These are phyloP conservation scores for Malurus leucopterus DNA, from an alignment of 2,797 vertebrate genomes.

Conservation along the genomic window DNA sequence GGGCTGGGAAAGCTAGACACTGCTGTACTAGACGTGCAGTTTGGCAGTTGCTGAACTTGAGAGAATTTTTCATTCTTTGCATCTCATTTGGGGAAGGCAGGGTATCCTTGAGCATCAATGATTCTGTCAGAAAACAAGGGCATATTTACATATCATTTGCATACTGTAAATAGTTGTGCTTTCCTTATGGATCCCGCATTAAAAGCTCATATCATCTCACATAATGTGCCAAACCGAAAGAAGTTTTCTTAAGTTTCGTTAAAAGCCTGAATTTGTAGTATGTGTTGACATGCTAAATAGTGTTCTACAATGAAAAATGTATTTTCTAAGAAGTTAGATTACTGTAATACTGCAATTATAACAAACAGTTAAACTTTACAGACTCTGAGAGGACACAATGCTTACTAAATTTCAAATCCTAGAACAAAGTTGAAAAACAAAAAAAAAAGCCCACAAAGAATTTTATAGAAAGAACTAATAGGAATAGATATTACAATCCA, in stretches of 20 bases:
- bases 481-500: background rate
- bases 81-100: constrained; percentile 6
- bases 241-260: background rate
- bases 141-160: constrained; percentile 33
- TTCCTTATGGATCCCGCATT: constrained; percentile 23
- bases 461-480: background rate
- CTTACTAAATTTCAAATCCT: background rate
- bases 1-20: background rate
- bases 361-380: background rate
- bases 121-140: constrained; percentile 17
- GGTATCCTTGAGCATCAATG: constrained; percentile 36
- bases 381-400: background rate
- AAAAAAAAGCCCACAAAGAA: background rate
- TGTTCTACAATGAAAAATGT: background rate
- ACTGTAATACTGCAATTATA: background rate
- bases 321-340: background rate
- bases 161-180: constrained; percentile 19
- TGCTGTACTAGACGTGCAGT: background rate
- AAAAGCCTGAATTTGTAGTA: background rate
- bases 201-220: background rate
- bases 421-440: background rate
- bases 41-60: constrained; percentile 6
- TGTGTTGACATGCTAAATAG: background rate
- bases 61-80: constrained; percentile 44
- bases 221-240: background rate